Conservation (phyloP, 2,113 vertebrate genomes). For the Apus apus region DNA sequence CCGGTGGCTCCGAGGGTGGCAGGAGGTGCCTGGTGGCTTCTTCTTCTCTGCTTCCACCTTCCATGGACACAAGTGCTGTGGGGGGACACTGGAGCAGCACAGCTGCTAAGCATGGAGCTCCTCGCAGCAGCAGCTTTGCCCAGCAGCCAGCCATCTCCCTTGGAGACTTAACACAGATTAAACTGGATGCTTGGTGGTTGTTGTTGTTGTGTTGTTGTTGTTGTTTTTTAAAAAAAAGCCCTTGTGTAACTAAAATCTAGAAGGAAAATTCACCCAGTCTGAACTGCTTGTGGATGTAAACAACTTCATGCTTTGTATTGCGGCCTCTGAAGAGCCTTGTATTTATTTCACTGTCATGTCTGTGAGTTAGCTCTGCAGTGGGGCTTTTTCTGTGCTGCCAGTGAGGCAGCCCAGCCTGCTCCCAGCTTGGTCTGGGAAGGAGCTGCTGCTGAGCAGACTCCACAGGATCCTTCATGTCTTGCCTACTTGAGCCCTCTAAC, state of each 20-base stretch:
- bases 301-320: not conserved
- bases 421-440: not conserved
- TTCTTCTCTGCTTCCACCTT: too few species aligned
- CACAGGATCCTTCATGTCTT: fast-evolving
- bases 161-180: not conserved
- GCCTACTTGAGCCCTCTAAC: too few species aligned
- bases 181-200: not conserved
- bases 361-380: not conserved
- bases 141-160: not conserved
- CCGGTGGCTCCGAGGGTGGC: not conserved
- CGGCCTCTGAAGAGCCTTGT: not conserved
- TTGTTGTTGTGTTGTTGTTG: too few species aligned
- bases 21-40: not conserved
- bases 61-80: not conserved
- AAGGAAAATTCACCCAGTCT: not conserved
- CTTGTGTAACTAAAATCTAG: not conserved
- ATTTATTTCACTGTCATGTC: not conserved
- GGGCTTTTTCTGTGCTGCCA: not conserved
- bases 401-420: not conserved
- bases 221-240: not conserved
- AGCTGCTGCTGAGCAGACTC: fast-evolving
- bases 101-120: not conserved
- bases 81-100: not conserved
- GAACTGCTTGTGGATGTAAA: not conserved
- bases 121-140: not conserved